Evolutionary conservation across 2,888 invertebrate genomes (phyloP).

Genomic region (Eumerus sabulonum): DNA sequence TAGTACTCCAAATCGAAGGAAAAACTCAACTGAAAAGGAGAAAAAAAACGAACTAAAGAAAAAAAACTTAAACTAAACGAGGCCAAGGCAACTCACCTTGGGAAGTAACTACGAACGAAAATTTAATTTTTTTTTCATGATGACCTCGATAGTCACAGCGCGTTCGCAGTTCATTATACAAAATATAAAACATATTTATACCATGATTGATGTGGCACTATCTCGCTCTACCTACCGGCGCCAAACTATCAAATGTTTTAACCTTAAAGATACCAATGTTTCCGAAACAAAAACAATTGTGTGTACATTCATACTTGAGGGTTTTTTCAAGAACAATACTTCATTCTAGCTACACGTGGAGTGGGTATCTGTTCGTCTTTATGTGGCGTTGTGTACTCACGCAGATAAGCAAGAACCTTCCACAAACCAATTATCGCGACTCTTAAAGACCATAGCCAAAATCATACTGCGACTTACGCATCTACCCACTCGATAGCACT

Average conservation of each 20-base stretch:
- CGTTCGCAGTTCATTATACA: constrained; percentile 59
- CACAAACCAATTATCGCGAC: constrained; percentile 1
- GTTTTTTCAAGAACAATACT: constrained; percentile 53
- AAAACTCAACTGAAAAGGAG: constrained; percentile 10
- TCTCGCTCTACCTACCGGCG: constrained; percentile 8
- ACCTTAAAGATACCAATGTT: constrained; percentile 20
- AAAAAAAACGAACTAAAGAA: constrained; percentile 34
- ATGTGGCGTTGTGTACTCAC: not conserved
- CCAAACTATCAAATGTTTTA: constrained; percentile 5
- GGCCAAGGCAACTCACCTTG: constrained; percentile 66
- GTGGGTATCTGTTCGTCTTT: not conserved
- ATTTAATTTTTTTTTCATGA: constrained; percentile 64
- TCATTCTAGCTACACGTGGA: constrained; percentile 21
- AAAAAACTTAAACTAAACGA: constrained; percentile 42
- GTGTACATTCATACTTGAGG: constrained; percentile 23
- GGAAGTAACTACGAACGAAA: constrained; percentile 59
- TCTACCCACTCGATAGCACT: not conserved
- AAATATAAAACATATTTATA: constrained; percentile 8
- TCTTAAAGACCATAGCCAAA: not conserved
- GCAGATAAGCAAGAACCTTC: constrained; percentile 59
- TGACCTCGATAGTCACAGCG: constrained; percentile 57
- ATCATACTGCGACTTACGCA: not conserved
- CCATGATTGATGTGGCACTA: constrained; percentile 51
- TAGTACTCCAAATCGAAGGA: constrained; percentile 15
- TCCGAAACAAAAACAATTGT: constrained; percentile 8